Base-by-base conservation (phyloP, 2,888 invertebrate genomes). In the Sepiola atlantica region DNA sequence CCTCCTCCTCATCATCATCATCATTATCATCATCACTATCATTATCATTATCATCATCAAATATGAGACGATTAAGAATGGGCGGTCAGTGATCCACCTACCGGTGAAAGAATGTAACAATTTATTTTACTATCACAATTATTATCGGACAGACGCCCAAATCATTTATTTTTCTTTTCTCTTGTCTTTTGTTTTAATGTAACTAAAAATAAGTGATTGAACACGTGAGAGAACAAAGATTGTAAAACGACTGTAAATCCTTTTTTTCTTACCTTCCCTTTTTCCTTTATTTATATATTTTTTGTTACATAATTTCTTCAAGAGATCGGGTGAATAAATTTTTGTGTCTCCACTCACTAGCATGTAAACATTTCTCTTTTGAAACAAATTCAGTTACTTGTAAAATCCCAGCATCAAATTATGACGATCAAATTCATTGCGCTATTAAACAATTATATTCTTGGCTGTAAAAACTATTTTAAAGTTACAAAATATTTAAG, bases 71-170 rank as follows among this genome's bases (percentile, higher is more conserved):
- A 28, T n/a, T 12, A 77, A n/a, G 28, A 77, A 77, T 77, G 77
- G 12, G 3, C 77, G 77, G 77, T 21, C n/a, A n/a, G 77, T 77
- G 0, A 12, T 77, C 77, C n/a, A 77, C 77, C 77, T 77, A 77
- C n/a, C 77, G n/a, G 77, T 77, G n/a, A 77, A 77, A 77, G 77
- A n/a, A 77, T 77, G 77, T 77, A 77, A 32, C 77, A 77, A 77
- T 77, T 32, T 77, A 77, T 77, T 77, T 77, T 16, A n/a, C 77
- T 77, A n/a, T 14, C 77, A 77, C n/a, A 77, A 77, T 77, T 8
- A 77, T 77, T 77, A 77, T 77, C 77, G 14, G 77, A 77, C 14
- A 77, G n/a, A 32, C 77, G n/a, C 77, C 45, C 45, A 45, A 45
- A 2, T 45, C n/a, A 77, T 77, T 77, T 77, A n/a, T 18, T 12